Evolutionary conservation across 2,888 invertebrate species (phyloP).

Genomic region (Salticus scenicus): DNA sequence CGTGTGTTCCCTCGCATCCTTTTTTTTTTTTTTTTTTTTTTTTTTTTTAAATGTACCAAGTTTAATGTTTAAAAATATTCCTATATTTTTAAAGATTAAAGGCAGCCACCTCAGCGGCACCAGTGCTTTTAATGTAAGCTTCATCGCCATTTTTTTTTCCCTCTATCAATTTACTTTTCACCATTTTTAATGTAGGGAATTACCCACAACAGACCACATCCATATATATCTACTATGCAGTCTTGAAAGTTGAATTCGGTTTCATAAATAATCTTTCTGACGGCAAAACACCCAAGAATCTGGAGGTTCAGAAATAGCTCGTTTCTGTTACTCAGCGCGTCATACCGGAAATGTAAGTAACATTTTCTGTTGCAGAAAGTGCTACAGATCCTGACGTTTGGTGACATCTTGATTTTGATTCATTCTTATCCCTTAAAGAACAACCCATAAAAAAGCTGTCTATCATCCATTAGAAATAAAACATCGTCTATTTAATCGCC

Average conservation of each 20-base stretch:
- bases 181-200: not conserved
- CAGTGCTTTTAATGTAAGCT: too few relatives aligned
- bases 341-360: slow-evolving; percentile 61
- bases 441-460: too few relatives aligned
- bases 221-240: slow-evolving; percentile 6
- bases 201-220: not conserved
- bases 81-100: too few relatives aligned
- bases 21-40: too few relatives aligned
- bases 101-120: too few relatives aligned
- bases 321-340: slow-evolving; percentile 28
- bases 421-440: not conserved
- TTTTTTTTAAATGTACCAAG: too few relatives aligned
- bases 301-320: slow-evolving; percentile 45
- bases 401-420: slow-evolving; percentile 1
- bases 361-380: not conserved
- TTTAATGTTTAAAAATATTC: too few relatives aligned
- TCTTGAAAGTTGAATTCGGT: slow-evolving; percentile 18
- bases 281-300: slow-evolving; percentile 30
- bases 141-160: too few relatives aligned
- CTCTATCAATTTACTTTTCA: too few relatives aligned
- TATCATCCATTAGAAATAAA: too few relatives aligned
- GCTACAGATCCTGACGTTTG: not conserved
- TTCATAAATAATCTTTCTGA: slow-evolving; percentile 47
- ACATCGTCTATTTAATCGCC: too few relatives aligned
- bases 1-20: too few relatives aligned